Percentiles rank a stretch among this genome's conserved stretches.
Evolutionary conservation across 2,888 invertebrate species (phyloP).

Genomic region (Andrena minutula): DNA sequence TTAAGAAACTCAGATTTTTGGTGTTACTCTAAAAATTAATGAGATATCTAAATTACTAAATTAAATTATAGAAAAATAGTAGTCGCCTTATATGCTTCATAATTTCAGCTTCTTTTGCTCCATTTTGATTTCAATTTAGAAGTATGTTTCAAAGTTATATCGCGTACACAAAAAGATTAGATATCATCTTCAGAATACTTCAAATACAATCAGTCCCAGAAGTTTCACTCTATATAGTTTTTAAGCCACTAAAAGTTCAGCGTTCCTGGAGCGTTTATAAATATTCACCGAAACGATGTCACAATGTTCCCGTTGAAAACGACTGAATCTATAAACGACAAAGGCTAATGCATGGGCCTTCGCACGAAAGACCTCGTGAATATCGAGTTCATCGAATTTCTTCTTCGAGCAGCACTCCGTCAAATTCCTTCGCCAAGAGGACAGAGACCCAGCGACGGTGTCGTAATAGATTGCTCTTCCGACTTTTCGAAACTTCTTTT

Average conservation of each 20-base stretch:
- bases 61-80: no score
- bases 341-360: not conserved
- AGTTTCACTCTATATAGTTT: not conserved
- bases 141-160: not conserved
- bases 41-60: no score
- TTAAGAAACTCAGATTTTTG: no score
- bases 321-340: not conserved
- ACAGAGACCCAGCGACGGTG: not conserved
- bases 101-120: no score
- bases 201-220: not conserved
- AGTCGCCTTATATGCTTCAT: no score
- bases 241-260: not conserved
- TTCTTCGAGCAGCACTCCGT: not conserved
- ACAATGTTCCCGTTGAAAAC: conserved; percentile 3
- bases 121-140: no score
- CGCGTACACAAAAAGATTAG: not conserved
- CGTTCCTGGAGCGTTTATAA: not conserved
- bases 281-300: conserved; percentile 33
- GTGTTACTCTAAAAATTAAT: no score
- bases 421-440: not conserved
- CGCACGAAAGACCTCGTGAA: not conserved
- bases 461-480: not conserved
- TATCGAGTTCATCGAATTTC: not conserved
- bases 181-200: not conserved
- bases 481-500: not conserved